Percentiles rank a stretch among this genome's conserved stretches.
phyloP scores from a whole-genome alignment of 2,888 invertebrate genomes.

The Smittia sp. region DNA sequence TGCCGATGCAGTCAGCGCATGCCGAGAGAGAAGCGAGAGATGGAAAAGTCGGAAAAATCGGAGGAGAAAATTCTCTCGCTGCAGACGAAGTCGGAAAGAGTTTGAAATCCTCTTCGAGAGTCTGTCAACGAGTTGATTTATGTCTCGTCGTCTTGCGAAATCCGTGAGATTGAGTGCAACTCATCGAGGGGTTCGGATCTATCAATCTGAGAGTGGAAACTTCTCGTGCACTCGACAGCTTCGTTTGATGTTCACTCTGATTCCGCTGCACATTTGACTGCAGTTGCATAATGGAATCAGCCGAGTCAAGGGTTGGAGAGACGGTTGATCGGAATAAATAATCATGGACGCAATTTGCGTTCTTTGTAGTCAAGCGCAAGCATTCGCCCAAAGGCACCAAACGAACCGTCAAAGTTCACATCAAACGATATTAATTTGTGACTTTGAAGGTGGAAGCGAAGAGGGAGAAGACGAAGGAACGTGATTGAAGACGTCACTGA shows the following conservation, averaged over 20 bases:
- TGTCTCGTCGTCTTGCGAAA: background rate
- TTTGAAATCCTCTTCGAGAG: background rate
- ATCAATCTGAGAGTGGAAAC: too few species aligned
- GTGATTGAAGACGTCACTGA: too few species aligned
- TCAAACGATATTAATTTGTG: background rate
- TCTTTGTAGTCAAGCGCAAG: conserved; percentile 36
- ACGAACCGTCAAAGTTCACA: conserved; percentile 15
- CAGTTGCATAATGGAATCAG: too few species aligned
- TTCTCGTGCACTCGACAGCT: too few species aligned
- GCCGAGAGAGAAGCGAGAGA: background rate
- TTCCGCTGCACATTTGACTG: too few species aligned
- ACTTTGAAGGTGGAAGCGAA: too few species aligned
- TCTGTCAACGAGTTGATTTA: background rate
- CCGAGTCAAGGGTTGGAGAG: too few species aligned
- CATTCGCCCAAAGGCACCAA: background rate
- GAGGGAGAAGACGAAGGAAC: too few species aligned
- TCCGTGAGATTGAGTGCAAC: too few species aligned
- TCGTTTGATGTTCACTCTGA: too few species aligned
- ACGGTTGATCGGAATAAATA: too few species aligned
- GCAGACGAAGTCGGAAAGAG: background rate
- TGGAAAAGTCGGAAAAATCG: background rate
- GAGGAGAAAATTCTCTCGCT: background rate
- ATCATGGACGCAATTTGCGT: background rate
- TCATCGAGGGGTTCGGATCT: too few species aligned
- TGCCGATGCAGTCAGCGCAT: conserved; percentile 20